Evolutionary conservation across 2,888 invertebrate genomes (phyloP), one percentile per base, ranked within the genome.

Genomic region (Catotricha subobsoleta): DNA sequence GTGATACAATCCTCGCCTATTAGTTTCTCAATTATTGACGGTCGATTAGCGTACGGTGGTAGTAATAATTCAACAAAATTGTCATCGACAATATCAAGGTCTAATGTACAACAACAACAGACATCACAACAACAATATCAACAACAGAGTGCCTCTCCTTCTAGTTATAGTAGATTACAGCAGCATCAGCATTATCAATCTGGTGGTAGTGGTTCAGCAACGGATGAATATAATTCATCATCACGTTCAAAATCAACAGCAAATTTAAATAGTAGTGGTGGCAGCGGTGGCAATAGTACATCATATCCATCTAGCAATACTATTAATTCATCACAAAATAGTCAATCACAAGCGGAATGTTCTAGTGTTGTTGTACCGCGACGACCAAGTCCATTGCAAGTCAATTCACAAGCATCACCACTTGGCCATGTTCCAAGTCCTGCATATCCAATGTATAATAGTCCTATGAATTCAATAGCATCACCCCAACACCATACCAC

Each of bases 391-490:
- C 80, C 67, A 46, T 64, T 67, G 56, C 78, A 71, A 55, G 71
- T 73, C 9, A 75, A 76, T 51, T 75, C 80, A 10, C 78, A 79
- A 55, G 74, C 76, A 28, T 79, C 79, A 44, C 80, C 80, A 2
- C 54, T 80, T 40, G 75, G 77, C 40, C 80, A 80, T 59, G 78
- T 75, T 21, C 75, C 78, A 50, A 80, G 80, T 62, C 80, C 80
- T 37, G 80, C 78, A 42, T 84, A 84, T 65, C 83, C 83, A 30
- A 73, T 81, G 69, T 84, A 84, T 59, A 80, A 83, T 58, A 83
- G 81, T 61, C 83, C 84, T 18, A 75, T 80, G 75, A 76, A 77
- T 54, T 72, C 78, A 5, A 72, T 77, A 50, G 76, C 78, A 46
- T 79, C 79, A 2, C 79, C 80, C 5, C 78, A 76, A 51, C 76